phyloP scores from a whole-genome alignment of 2,113 vertebrate genomes.

The Nibea coibor region DNA sequence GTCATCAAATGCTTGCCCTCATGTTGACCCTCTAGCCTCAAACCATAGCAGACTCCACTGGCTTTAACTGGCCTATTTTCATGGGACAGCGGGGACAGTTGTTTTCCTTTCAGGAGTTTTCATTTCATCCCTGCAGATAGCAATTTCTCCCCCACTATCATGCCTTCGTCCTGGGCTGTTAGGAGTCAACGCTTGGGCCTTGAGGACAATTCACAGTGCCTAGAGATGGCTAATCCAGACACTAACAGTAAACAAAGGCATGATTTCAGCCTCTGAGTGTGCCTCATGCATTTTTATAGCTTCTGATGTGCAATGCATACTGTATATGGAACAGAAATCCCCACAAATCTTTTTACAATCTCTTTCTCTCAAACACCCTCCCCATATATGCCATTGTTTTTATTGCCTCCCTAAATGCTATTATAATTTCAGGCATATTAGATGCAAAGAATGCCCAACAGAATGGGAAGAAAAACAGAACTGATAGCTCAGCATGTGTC shows the following conservation, averaged over 20 bases:
- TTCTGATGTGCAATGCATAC: conserved; percentile 32
- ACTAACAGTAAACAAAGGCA: conserved; percentile 46
- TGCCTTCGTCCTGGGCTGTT: conserved; percentile 37
- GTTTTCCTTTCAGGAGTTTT: conserved; percentile 55
- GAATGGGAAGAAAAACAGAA: conserved; percentile 70
- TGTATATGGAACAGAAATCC: conserved; percentile 31
- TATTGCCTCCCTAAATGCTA: conserved; percentile 62
- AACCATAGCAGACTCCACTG: background rate
- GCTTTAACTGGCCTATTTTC: conserved; percentile 36
- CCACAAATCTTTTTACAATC: conserved; percentile 20
- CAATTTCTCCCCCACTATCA: conserved; percentile 47
- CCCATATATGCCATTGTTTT: conserved; percentile 37
- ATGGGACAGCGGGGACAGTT: conserved; percentile 34
- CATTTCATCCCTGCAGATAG: conserved; percentile 54
- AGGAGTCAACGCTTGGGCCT: conserved; percentile 35
- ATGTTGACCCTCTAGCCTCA: conserved; percentile 32
- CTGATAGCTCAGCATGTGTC: conserved; percentile 72
- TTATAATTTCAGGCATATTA: conserved; percentile 69
- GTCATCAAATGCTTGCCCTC: conserved; percentile 39
- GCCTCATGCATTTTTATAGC: conserved; percentile 31
- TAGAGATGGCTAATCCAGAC: conserved; percentile 48
- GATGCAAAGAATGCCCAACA: conserved; percentile 64
- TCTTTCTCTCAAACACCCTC: conserved; percentile 2
- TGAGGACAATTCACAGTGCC: conserved; percentile 32
- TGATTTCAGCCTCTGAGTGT: conserved; percentile 25